phyloP scores from a whole-genome alignment of 2,888 invertebrate genomes.

The Gastrophysa polygoni region DNA sequence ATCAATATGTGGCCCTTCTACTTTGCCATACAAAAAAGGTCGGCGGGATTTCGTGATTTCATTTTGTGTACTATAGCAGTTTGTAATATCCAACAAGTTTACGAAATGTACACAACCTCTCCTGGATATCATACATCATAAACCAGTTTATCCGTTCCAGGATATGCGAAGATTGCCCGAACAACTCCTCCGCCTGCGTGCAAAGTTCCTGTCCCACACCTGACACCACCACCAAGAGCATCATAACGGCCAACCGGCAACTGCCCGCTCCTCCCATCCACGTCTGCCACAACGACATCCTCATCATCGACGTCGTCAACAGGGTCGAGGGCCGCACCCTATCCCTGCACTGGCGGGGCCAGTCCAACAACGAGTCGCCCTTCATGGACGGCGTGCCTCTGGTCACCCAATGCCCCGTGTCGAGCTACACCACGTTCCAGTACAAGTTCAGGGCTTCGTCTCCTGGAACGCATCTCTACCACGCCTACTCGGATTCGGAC shows the following conservation, averaged over 20 bases:
- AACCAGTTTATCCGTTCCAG: slow-evolving; percentile 51
- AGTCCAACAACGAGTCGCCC: slow-evolving; percentile 70
- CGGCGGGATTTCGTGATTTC: too few species aligned
- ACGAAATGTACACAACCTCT: background rate
- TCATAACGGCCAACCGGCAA: slow-evolving; percentile 71
- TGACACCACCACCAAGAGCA: slow-evolving; percentile 67
- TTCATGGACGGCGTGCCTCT: slow-evolving; percentile 79
- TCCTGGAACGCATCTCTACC: slow-evolving; percentile 76
- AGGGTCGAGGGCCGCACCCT: slow-evolving; percentile 70
- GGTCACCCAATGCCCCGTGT: slow-evolving; percentile 78
- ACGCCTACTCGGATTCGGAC: slow-evolving; percentile 73
- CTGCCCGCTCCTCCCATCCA: slow-evolving; percentile 69
- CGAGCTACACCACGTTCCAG: slow-evolving; percentile 70
- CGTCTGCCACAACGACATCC: slow-evolving; percentile 74
- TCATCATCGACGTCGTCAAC: slow-evolving; percentile 76
- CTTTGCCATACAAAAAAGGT: too few species aligned
- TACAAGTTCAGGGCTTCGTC: slow-evolving; percentile 72
- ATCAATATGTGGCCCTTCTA: too few species aligned
- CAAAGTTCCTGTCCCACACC: slow-evolving; percentile 69
- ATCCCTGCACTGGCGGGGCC: slow-evolving; percentile 82
- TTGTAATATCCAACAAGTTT: too few species aligned
- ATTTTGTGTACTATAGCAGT: too few species aligned
- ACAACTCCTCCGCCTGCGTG: slow-evolving; percentile 65
- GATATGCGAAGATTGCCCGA: slow-evolving; percentile 70
- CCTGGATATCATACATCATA: background rate